Percentiles rank a stretch among this genome's conserved stretches.
These are phyloP conservation scores for Plecotus auritus DNA, from an alignment of 2,113 vertebrate species.

Conservation along the genomic window DNA sequence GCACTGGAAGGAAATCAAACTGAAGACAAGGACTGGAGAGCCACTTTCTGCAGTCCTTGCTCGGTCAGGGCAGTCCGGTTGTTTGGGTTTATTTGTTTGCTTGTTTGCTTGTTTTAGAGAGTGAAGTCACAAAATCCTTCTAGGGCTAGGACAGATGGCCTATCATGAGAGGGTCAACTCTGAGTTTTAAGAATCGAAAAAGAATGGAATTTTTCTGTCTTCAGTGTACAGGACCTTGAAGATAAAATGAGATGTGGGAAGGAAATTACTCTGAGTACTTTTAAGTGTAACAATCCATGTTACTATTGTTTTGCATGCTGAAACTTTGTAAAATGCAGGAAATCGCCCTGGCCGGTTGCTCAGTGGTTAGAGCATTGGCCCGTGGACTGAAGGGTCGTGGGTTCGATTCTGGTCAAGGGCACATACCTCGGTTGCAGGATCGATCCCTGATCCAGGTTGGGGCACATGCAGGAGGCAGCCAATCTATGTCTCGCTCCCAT, in stretches of 20 bases:
- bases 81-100: not conserved
- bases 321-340: not conserved
- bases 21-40: conserved; percentile 27
- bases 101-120: not conserved
- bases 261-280: not conserved
- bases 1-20: conserved; percentile 40
- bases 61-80: not conserved
- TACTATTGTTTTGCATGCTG: not conserved
- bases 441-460: no score
- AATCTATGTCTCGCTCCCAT: no score
- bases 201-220: not conserved
- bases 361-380: no score
- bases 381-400: no score
- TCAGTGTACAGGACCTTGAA: not conserved
- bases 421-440: no score
- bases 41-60: not conserved
- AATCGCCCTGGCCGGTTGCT: not conserved
- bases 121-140: not conserved
- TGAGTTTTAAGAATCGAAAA: not conserved
- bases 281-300: not conserved
- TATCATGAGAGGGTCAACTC: not conserved
- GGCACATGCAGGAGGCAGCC: no score
- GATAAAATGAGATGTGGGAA: not conserved
- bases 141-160: not conserved
- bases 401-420: no score